phyloP scores from a whole-genome alignment of 2,888 invertebrate genomes.

The Aphidius colemani region DNA sequence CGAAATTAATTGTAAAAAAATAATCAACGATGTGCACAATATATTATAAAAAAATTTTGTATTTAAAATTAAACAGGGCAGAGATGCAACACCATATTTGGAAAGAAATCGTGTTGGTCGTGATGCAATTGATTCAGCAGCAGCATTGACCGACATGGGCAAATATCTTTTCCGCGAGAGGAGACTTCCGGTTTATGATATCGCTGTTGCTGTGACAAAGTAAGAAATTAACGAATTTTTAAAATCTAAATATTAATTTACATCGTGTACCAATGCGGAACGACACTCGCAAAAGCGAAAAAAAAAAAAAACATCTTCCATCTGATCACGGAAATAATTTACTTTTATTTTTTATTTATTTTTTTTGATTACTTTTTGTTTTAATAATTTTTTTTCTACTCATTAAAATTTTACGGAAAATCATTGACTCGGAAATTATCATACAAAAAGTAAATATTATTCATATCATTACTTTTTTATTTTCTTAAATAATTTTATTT shows the following conservation, averaged over 20 bases:
- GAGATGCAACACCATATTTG: slow-evolving; percentile 93
- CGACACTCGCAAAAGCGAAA: neutral
- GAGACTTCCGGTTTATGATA: slow-evolving; percentile 91
- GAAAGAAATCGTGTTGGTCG: slow-evolving; percentile 91
- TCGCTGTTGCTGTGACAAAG: slow-evolving; percentile 95
- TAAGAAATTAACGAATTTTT: slow-evolving; percentile 65
- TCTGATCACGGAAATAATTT: slow-evolving; percentile 6
- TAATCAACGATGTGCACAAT: slow-evolving; percentile 12
- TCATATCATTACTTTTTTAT: neutral
- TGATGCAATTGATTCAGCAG: slow-evolving; percentile 93
- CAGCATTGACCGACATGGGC: slow-evolving; percentile 94
- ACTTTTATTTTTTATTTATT: slow-evolving; percentile 12
- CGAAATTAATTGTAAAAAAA: too few relatives aligned
- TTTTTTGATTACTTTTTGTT: slow-evolving; percentile 29
- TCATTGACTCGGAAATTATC: slow-evolving; percentile 2
- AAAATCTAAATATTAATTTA: slow-evolving; percentile 1
- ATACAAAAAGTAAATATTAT: neutral
- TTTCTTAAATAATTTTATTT: too few relatives aligned
- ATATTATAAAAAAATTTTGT: neutral
- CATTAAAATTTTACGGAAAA: slow-evolving; percentile 1
- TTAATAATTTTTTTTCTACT: slow-evolving; percentile 12
- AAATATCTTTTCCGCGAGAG: slow-evolving; percentile 95
- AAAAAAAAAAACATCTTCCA: slow-evolving; percentile 12
- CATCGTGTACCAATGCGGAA: too few relatives aligned
- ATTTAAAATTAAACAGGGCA: slow-evolving; percentile 67